These are phyloP conservation scores for Todus mexicanus DNA, from an alignment of 2,797 vertebrate genomes.

Conservation along the genomic window DNA sequence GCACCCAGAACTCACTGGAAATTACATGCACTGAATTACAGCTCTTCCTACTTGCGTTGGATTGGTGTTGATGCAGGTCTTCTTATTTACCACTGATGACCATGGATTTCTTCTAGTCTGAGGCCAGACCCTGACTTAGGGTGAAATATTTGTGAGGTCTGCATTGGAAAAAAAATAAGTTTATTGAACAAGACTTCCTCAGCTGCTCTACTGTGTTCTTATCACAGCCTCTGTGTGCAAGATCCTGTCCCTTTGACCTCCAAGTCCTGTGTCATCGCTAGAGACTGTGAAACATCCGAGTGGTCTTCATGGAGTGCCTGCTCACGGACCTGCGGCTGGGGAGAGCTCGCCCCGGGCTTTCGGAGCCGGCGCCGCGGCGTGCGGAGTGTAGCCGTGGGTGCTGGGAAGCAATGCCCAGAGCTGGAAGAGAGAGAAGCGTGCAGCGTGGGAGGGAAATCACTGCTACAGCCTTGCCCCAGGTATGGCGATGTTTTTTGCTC, in stretches of 20 bases:
- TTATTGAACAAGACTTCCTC: not conserved
- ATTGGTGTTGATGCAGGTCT: not conserved
- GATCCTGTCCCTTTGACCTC: conserved; percentile 80
- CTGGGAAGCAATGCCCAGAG: conserved; percentile 79
- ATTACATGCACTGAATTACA: not conserved
- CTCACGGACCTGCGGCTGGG: conserved; percentile 83
- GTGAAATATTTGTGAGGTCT: not conserved
- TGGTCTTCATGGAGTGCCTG: conserved; percentile 92
- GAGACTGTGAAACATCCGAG: conserved; percentile 83
- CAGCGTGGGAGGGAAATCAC: conserved; percentile 78
- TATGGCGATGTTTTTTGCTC: conserved; percentile 37
- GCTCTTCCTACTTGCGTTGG: not conserved
- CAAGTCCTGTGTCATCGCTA: conserved; percentile 85
- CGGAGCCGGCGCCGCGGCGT: conserved; percentile 82
- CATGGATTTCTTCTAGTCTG: not conserved
- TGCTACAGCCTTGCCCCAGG: conserved; percentile 89
- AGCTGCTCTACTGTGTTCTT: conserved; percentile 30
- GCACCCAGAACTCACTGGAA: not conserved
- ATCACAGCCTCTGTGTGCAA: conserved; percentile 83
- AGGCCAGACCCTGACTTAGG: not conserved
- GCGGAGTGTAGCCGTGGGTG: conserved; percentile 75
- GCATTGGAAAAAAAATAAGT: not conserved
- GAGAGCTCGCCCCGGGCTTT: conserved; percentile 80
- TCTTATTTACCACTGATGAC: not conserved
- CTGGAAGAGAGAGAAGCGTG: conserved; percentile 91